Evolutionary conservation across 2,888 invertebrate species (phyloP), one percentile per base, ranked within the genome.

Genomic region (Lithophane semibrunnea): DNA sequence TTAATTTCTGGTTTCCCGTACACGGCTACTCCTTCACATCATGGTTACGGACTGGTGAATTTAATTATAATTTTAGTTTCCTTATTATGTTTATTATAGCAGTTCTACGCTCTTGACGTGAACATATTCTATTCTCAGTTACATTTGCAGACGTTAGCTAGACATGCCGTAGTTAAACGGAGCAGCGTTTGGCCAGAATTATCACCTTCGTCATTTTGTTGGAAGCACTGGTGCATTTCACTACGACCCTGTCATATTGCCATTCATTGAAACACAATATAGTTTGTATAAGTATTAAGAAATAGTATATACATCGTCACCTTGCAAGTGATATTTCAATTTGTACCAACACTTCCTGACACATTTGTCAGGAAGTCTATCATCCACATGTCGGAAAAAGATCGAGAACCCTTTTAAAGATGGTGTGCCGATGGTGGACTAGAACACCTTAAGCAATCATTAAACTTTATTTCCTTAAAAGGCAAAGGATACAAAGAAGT

Each of bases 121-220:
- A 84, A 87, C 79, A 71, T 80, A 75, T 77, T 89, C 87, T 92
- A 92, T 91, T 91, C 78, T 88, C 88, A 86, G 87, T 76, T 74
- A 86, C 89, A 87, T 88, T 86, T 88, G 83, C 89, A 91, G 90
- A 90, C 90, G 82, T 87, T 84, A 82, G 80, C 87, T 89, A 91
- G 90, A 89, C 90, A 77, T 66, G 58, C 44, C 44, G 47, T 69
- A 65, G 79, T 67, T 79, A 79, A 78, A 82, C 44, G 61, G 71
- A 65, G 65, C 54, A 74, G 44, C 44, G 54, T 77, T 72, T 73
- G 42, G 42, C 18, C 60, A 60, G 56, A 75, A 73, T 76, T 61
- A 78, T 77, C 73, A 69, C 37, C 37, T 58, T 54, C 47, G 21
- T 65, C n/a, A 65, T 64, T 56, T 74, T 80, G 54, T 71, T 49